These are phyloP conservation scores for Ypsolopha sequella DNA, from an alignment of 2,888 invertebrate genomes.

Conservation along the genomic window DNA sequence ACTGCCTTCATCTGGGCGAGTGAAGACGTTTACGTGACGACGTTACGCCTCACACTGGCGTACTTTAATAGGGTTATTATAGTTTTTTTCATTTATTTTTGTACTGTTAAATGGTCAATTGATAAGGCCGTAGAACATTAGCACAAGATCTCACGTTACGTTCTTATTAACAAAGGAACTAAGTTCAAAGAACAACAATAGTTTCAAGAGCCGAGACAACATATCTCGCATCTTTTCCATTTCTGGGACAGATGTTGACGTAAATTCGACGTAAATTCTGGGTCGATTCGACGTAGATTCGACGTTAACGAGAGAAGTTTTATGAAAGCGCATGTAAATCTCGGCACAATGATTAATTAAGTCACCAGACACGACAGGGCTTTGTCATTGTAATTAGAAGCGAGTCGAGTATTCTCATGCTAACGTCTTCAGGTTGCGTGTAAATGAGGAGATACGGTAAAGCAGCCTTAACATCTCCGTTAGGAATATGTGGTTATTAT, in stretches of 20 bases:
- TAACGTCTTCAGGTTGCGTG: slow-evolving; percentile 16
- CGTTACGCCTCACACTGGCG: no score
- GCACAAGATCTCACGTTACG: no score
- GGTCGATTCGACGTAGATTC: slow-evolving; percentile 39
- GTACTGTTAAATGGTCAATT: no score
- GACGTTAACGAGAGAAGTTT: slow-evolving; percentile 35
- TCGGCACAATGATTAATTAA: slow-evolving; percentile 65
- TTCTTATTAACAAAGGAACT: no score
- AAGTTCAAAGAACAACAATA: no score
- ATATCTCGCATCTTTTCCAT: slow-evolving; percentile 44
- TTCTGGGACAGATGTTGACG: slow-evolving; percentile 26
- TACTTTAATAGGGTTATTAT: no score
- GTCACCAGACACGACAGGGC: slow-evolving; percentile 24
- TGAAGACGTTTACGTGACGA: no score
- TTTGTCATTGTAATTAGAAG: slow-evolving; percentile 62
- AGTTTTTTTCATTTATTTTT: no score
- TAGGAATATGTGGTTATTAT: no score
- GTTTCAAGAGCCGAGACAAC: no score
- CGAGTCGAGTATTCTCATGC: slow-evolving; percentile 38
- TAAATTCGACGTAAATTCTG: slow-evolving; percentile 27
- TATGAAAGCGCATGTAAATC: slow-evolving; percentile 50
- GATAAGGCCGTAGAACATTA: no score
- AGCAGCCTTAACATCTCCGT: background rate
- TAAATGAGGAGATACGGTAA: slow-evolving; percentile 9
- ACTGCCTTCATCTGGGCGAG: no score